Percentiles rank a stretch among this genome's conserved stretches.
Conservation (phyloP, 2,113 vertebrate species). For the Pipra filicauda region DNA sequence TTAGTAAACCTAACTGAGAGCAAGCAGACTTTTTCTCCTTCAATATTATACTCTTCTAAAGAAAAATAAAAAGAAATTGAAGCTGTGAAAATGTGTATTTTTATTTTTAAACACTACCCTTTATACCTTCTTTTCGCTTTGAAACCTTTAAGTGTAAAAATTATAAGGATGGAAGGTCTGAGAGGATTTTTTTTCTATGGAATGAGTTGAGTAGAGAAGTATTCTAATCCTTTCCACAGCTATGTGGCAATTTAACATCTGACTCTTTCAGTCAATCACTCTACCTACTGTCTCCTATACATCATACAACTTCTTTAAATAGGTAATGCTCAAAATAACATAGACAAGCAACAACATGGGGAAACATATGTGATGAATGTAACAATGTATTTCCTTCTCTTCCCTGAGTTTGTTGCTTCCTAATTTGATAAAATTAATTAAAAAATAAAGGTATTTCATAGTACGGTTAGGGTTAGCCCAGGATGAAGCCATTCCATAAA, state of each 20-base stretch:
- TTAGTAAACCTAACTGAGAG: slow-evolving; percentile 58
- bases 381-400: background rate
- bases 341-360: background rate
- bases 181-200: background rate
- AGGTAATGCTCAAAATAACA: slow-evolving; percentile 1
- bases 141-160: slow-evolving; percentile 20
- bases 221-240: background rate
- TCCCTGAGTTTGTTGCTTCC: background rate
- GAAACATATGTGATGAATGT: background rate
- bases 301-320: slow-evolving; percentile 4
- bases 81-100: background rate
- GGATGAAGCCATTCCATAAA: background rate
- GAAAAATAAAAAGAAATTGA: background rate
- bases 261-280: slow-evolving; percentile 32
- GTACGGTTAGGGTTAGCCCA: background rate
- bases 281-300: slow-evolving; percentile 18
- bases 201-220: slow-evolving; percentile 1
- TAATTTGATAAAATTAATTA: background rate
- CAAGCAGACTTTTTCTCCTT: background rate
- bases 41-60: background rate
- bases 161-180: background rate
- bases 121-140: slow-evolving; percentile 1
- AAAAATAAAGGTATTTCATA: background rate
- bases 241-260: slow-evolving; percentile 17
- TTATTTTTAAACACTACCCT: slow-evolving; percentile 9